phyloP scores from a whole-genome alignment of 2,888 invertebrate species.

The Drosophila basisetae region DNA sequence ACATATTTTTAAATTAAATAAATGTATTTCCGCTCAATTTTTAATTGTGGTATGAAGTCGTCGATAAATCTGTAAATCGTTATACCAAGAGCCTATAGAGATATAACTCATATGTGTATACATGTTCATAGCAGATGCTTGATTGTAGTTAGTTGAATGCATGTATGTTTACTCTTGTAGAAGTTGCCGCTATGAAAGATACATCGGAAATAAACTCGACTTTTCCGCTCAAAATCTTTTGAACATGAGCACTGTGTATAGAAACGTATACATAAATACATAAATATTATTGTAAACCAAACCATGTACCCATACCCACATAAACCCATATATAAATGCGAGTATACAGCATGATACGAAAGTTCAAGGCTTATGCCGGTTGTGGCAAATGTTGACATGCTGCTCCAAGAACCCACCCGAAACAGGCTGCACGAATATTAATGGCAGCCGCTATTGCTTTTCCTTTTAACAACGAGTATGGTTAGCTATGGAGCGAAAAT shows the following conservation, averaged over 20 bases:
- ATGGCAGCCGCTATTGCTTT: slow-evolving; percentile 45
- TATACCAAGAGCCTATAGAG: not conserved
- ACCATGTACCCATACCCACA: slow-evolving; percentile 5
- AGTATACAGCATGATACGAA: slow-evolving; percentile 43
- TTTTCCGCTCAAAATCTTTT: slow-evolving; percentile 53
- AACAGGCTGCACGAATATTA: slow-evolving; percentile 65
- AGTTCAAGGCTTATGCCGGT: slow-evolving; percentile 62
- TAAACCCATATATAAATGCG: not conserved
- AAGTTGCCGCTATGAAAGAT: slow-evolving; percentile 23
- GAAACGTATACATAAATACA: slow-evolving; percentile 13
- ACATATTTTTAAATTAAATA: slow-evolving; percentile 16
- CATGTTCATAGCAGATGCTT: not conserved
- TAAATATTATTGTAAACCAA: slow-evolving; percentile 14
- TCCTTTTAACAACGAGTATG: slow-evolving; percentile 25
- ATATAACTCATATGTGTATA: not conserved
- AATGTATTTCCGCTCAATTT: not conserved
- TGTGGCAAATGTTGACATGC: slow-evolving; percentile 69
- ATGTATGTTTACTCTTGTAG: slow-evolving; percentile 13
- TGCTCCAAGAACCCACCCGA: slow-evolving; percentile 57
- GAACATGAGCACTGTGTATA: slow-evolving; percentile 44
- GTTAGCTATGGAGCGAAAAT: slow-evolving; percentile 29
- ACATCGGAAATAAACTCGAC: slow-evolving; percentile 62
- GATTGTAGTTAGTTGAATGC: not conserved
- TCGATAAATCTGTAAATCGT: not conserved
- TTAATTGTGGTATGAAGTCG: not conserved